Evolutionary conservation across 2,888 invertebrate species (phyloP), one percentile per base, ranked within the genome.

Genomic region (Pandemis corylana): DNA sequence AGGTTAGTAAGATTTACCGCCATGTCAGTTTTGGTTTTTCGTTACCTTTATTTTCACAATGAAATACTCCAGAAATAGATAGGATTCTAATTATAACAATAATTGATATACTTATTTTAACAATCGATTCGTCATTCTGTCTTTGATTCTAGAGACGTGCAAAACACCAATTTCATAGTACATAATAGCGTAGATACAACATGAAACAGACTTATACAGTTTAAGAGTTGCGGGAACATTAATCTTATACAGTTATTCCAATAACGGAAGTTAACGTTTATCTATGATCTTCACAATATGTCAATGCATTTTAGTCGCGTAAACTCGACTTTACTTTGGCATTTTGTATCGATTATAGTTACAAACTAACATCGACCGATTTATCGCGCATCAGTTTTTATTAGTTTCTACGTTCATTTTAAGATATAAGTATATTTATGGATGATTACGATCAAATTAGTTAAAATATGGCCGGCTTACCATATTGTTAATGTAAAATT

Each of bases 371-470:
- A 72, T 13, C 36, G 51, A 49, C 20, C 5, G 4, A 56, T 7
- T 20, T 56, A 20, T 56, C 20, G 13, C 56, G 56, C 56, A 7
- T 20, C 56, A 56, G 20, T 20, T 77, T 76, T 67, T 75, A 76
- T 66, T 78, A 83, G 80, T 78, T 77, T 77, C 20, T 83, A 81
- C 80, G 79, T 78, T 80, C 73, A 80, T 80, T 80, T 61, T 83
- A 81, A 81, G 80, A 77, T 81, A 82, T 53, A 56, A 56, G 20
- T 56, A 56, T 83, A 83, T 83, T 83, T 83, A 81, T 79, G 76
- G 72, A 79, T 76, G 77, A 76, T 77, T 78, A 80, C 83, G 85
- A 85, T 83, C 85, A 85, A 85, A 85, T 81, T 82, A 76, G 79
- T 80, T 80, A 77, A 75, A 78, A 78, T 73, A 67, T 75, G 64